Evolutionary conservation across 2,113 vertebrate species (phyloP).

Genomic region (Sminthopsis crassicaudata): DNA sequence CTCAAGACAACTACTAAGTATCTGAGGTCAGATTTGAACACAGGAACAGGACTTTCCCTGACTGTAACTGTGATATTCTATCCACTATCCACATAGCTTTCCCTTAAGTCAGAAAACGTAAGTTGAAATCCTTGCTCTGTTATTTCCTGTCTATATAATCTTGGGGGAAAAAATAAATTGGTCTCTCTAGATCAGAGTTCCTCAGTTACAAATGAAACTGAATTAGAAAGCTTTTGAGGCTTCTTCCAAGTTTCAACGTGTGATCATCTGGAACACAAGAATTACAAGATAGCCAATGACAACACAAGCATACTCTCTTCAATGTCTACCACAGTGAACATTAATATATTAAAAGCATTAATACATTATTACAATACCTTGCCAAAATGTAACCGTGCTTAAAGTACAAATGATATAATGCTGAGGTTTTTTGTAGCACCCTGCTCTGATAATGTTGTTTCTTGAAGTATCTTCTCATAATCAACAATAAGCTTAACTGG

Average conservation of each 20-base stretch:
- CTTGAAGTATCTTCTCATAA: neutral
- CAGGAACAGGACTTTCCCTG: neutral
- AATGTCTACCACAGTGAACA: neutral
- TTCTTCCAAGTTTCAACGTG: neutral
- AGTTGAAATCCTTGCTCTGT: neutral
- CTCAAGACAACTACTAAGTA: neutral
- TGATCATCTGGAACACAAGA: neutral
- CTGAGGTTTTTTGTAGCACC: neutral
- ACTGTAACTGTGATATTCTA: neutral
- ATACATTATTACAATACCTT: neutral
- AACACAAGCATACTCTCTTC: neutral
- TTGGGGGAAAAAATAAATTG: neutral
- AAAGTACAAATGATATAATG: neutral
- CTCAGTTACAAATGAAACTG: neutral
- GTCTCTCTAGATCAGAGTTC: neutral
- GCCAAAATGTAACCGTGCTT: neutral
- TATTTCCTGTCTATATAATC: neutral
- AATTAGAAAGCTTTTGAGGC: neutral
- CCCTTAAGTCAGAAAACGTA: neutral
- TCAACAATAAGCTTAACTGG: neutral
- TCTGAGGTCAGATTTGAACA: neutral
- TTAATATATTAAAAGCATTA: neutral
- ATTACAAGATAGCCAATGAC: neutral
- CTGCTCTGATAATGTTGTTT: neutral
- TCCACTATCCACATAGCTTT: neutral